Base-by-base conservation (phyloP, 2,888 invertebrate genomes). In the Laspeyria flexula region DNA sequence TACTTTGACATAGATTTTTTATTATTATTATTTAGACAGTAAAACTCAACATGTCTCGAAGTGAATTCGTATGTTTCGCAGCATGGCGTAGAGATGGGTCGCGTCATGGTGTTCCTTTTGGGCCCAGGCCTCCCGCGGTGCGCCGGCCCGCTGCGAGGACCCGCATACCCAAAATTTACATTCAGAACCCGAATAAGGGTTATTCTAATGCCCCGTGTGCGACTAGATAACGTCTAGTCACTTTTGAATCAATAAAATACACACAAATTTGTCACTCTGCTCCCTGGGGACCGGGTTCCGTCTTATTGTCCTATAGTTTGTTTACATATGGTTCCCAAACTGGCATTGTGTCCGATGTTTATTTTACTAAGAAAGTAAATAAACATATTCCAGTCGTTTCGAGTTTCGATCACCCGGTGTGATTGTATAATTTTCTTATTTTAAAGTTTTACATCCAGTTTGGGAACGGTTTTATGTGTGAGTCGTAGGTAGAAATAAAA, bases 51-150 rank as follows among this genome's bases (percentile, higher is more conserved):
- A 83, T 77, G 80, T 75, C 78, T 81, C 69, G 77, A 89, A 92
- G 90, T 86, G 87, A 81, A 82, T 89, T 89, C 75, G 82, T 87
- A 83, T 91, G 91, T 92, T 85, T 82, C 91, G 74, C 91, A 89
- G 91, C 91, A 78, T 91, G 91, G 75, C 69, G 85, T 73, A 72
- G 71, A 79, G 83, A 85, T 81, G 85, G 71, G 85, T 82, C 83
- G 78, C 81, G 80, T 73, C 81, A 81, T 79, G 84, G 81, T 73
- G 77, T 72, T 75, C 61, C 76, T 75, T 71, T 77, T 71, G 68
- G 74, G 48, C 49, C 48, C 60, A 53, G 76, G 68, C 77, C 81
- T 76, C 91, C 90, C 76, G 90, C 69, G 66, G 90, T 39, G 90
- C 44, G 88, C 55, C 52, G 63, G 70, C 76, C 74, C 73, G 79